Base-by-base conservation (phyloP, 64 coral and sea anemone species). In the Trachythela sp. region DNA sequence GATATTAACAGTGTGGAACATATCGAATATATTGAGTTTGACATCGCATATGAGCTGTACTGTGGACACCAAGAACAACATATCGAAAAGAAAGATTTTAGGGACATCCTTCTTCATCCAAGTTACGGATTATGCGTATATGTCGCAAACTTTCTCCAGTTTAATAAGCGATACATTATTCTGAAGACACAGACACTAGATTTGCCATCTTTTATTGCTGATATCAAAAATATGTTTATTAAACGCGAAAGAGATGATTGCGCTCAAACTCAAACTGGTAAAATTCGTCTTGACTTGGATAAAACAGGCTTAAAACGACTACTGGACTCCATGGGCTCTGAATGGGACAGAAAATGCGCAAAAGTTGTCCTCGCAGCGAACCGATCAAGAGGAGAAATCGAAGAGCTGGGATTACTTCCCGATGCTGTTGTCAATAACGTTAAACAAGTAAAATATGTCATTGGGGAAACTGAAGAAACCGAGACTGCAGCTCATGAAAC, bases 311-410 rank as follows among this genome's bases (percentile, higher is more conserved):
- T 91, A 70, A 33, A 85, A 40, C 5, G 76, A 36, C 48, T 92
- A 42, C 75, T 92, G 30, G 67, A 87, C 48, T 92, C 84, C 11
- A 92, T 91, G 90, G 84, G 67, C 59, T 87, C 90, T 48, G 90
- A 91, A 91, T 92, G 90, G 90, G 90, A 92, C 70, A 86, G 85
- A 22, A 92, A 92, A 77, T 59, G 84, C 31, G 90, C 90, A 34
- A 70, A 41, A 87, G 59, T 92, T 36, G 20, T 92, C 9, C 18
- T 87, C 37, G 85, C 18, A n/a, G 84, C 85, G 48, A 87, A 86
- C 48, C 84, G 85, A 48, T 92, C 84, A 54, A 87, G 48, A 11
- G 76, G 13, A 39, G 90, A 92, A 85, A 27, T 92, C 17, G 33
- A 87, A 76, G 14, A 92, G 38, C 85, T n/a, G n/a, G n/a, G n/a